These are phyloP conservation scores for Dendrocincla fuliginosa DNA, from an alignment of 2,797 vertebrate species.

Conservation along the genomic window DNA sequence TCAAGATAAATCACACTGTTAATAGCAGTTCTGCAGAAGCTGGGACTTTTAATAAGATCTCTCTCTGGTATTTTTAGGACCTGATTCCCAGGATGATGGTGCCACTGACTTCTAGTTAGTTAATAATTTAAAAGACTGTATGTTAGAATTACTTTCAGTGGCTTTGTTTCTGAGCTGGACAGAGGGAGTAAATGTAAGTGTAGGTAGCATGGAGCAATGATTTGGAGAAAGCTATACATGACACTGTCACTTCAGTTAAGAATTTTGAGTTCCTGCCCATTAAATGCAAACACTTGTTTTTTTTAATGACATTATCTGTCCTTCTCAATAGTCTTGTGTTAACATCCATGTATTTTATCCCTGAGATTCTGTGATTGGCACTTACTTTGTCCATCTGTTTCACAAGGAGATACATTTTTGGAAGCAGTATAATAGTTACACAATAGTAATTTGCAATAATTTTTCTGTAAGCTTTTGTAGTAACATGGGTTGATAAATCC, in stretches of 20 bases:
- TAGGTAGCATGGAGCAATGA: background rate
- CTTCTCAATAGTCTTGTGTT: slow-evolving; percentile 11
- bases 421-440: background rate
- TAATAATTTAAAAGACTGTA: background rate
- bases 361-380: background rate
- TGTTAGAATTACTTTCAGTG: background rate
- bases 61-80: background rate
- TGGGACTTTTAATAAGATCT: background rate
- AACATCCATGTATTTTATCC: background rate
- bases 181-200: background rate
- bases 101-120: background rate
- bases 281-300: background rate
- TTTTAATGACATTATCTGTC: background rate
- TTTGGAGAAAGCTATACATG: background rate
- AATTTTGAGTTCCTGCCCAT: slow-evolving; percentile 1
- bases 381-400: slow-evolving; percentile 20
- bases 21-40: background rate
- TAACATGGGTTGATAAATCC: background rate
- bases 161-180: background rate
- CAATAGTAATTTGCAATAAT: background rate
- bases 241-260: background rate
- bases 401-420: slow-evolving; percentile 6
- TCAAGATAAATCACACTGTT: background rate
- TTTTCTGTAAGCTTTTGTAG: background rate
- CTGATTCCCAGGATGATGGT: background rate